Conservation (phyloP, 2,888 invertebrate species). For the Branchinecta sandiegonensis region DNA sequence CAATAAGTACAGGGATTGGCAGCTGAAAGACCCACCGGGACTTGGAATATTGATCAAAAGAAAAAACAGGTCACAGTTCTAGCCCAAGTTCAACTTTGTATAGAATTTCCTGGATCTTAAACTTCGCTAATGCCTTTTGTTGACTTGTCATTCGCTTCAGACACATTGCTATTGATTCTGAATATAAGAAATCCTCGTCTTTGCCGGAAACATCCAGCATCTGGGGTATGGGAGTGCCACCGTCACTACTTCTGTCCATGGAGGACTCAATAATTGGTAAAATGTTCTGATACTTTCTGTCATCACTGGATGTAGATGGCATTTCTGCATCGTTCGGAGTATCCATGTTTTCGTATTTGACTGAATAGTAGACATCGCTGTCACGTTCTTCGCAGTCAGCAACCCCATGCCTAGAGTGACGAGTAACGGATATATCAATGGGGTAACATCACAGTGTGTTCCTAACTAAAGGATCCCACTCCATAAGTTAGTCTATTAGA, state of each 20-base stretch:
- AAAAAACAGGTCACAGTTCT: neutral
- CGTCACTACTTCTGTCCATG: neutral
- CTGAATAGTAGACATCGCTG: too few species aligned
- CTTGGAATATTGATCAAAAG: too few species aligned
- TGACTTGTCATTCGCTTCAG: neutral
- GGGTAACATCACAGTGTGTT: too few species aligned
- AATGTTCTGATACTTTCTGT: slow-evolving; percentile 1
- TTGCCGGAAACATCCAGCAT: neutral
- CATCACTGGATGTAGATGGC: slow-evolving; percentile 9
- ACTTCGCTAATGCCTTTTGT: slow-evolving; percentile 1
- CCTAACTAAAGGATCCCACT: too few species aligned
- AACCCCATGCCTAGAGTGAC: too few species aligned
- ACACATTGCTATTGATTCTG: slow-evolving; percentile 12
- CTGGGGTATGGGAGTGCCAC: neutral
- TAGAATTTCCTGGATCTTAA: slow-evolving; percentile 6
- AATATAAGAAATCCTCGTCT: slow-evolving; percentile 11
- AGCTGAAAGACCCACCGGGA: too few species aligned
- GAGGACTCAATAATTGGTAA: slow-evolving; percentile 11
- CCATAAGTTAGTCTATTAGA: too few species aligned
- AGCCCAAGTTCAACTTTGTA: slow-evolving; percentile 8
- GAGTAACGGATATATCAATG: too few species aligned
- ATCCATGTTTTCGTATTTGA: neutral
- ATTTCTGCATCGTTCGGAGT: slow-evolving; percentile 2
- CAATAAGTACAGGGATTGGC: too few species aligned
- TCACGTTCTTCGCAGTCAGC: too few species aligned